Conservation (phyloP, 2,888 invertebrate species). For the Copidosoma aretas region DNA sequence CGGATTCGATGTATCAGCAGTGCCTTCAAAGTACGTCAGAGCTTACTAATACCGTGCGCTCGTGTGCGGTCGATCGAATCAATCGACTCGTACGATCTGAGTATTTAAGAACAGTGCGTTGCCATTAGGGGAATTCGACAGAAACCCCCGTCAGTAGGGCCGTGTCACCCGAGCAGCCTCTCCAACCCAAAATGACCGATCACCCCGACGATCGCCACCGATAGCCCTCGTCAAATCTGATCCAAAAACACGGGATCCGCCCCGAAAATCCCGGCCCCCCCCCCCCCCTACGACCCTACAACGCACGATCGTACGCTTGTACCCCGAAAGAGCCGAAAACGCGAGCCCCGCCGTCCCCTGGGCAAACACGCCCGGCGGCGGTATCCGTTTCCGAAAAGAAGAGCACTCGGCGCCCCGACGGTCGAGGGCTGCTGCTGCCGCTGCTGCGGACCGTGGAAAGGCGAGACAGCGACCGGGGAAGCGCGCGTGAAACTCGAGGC, state of each 20-base stretch:
- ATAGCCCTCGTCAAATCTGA: not conserved
- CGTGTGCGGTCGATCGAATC: too few relatives aligned
- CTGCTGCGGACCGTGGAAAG: not conserved
- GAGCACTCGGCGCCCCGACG: not conserved
- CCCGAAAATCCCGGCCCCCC: not conserved
- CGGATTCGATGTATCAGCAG: too few relatives aligned
- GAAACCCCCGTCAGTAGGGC: too few relatives aligned
- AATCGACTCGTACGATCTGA: too few relatives aligned
- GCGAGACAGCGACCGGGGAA: not conserved
- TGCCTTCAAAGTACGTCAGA: too few relatives aligned
- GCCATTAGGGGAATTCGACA: too few relatives aligned
- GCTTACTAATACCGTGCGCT: too few relatives aligned
- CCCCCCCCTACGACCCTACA: not conserved
- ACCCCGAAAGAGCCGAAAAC: not conserved
- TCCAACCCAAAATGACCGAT: too few relatives aligned
- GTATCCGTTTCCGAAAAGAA: not conserved
- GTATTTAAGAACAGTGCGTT: too few relatives aligned
- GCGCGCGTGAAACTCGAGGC: constrained; percentile 57
- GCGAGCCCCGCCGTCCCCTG: not conserved
- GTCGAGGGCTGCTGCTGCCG: too few relatives aligned
- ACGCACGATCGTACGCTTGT: not conserved
- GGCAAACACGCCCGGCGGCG: not conserved
- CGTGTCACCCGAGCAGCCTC: too few relatives aligned
- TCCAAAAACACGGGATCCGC: not conserved
- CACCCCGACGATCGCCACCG: not conserved